Conservation (phyloP, 2,113 vertebrate species). For the Octodon degus region DNA sequence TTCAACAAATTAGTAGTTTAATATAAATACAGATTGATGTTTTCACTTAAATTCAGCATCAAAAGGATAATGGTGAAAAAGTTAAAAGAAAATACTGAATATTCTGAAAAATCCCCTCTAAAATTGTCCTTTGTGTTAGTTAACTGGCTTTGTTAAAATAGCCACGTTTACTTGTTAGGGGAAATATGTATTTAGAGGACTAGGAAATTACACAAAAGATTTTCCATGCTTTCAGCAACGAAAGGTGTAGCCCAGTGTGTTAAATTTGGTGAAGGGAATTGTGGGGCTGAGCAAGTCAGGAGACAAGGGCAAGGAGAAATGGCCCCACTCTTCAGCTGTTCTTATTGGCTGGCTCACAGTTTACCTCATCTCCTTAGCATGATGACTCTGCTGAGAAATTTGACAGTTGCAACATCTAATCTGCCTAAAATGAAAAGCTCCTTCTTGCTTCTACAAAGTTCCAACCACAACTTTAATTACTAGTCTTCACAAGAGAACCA, state of each 20-base stretch:
- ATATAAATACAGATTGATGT: neutral
- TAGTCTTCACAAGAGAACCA: slow-evolving; percentile 53
- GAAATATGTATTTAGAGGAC: slow-evolving; percentile 63
- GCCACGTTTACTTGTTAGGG: slow-evolving; percentile 44
- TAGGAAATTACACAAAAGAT: slow-evolving; percentile 53
- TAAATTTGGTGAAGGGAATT: slow-evolving; percentile 34
- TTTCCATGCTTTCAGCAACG: slow-evolving; percentile 66
- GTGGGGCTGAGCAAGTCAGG: slow-evolving; percentile 9
- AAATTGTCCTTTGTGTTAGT: neutral
- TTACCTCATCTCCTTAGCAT: slow-evolving; percentile 68
- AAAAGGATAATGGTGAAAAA: neutral
- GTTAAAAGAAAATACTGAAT: neutral
- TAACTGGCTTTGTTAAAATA: slow-evolving; percentile 41
- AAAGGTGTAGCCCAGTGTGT: neutral
- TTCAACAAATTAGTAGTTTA: neutral
- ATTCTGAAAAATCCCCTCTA: neutral
- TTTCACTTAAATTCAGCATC: neutral
- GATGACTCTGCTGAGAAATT: slow-evolving; percentile 62
- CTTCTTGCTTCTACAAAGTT: slow-evolving; percentile 66
- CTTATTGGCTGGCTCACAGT: slow-evolving; percentile 61
- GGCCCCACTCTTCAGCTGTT: slow-evolving; percentile 22
- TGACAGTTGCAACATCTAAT: slow-evolving; percentile 74
- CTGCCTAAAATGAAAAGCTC: slow-evolving; percentile 51
- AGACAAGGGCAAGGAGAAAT: neutral
- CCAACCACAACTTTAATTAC: slow-evolving; percentile 69